phyloP scores from a whole-genome alignment of 2,888 invertebrate species.

The Uropetala carovei region DNA sequence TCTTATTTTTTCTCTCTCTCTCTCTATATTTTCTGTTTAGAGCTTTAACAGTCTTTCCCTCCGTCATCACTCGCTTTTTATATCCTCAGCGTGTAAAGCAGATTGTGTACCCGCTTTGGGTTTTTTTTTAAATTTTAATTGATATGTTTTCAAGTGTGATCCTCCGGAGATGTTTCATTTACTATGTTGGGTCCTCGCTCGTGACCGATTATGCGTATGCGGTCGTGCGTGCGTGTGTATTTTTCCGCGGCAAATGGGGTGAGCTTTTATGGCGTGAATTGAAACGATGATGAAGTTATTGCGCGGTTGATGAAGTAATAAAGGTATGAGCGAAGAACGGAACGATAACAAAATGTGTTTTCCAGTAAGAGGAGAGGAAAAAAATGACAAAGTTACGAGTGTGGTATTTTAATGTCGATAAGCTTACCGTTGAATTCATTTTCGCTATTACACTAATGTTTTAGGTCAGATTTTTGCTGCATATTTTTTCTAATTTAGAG shows the following conservation, averaged over 20 bases:
- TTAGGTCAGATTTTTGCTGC: too few species aligned
- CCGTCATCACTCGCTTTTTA: conserved; percentile 43
- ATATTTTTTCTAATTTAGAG: too few species aligned
- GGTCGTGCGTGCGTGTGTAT: background rate
- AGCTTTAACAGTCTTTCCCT: conserved; percentile 31
- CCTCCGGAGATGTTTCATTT: background rate
- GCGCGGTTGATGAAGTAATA: too few species aligned
- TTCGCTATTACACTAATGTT: too few species aligned
- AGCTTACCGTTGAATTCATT: too few species aligned
- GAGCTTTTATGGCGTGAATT: background rate
- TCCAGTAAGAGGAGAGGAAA: too few species aligned
- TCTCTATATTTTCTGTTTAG: conserved; percentile 52
- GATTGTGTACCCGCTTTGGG: background rate
- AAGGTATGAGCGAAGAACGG: too few species aligned
- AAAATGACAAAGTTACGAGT: too few species aligned
- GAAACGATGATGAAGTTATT: background rate
- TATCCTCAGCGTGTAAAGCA: conserved; percentile 8
- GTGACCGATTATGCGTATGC: background rate
- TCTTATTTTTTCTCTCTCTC: conserved; percentile 46
- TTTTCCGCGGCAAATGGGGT: background rate
- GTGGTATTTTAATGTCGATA: too few species aligned
- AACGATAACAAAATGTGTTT: too few species aligned
- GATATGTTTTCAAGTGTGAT: conserved; percentile 47
- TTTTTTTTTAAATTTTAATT: conserved; percentile 48
- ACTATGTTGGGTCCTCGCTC: background rate